Evolutionary conservation across 2,797 vertebrate genomes (phyloP), one percentile per base, ranked within the genome.

Genomic region (Furcifer pardalis): DNA sequence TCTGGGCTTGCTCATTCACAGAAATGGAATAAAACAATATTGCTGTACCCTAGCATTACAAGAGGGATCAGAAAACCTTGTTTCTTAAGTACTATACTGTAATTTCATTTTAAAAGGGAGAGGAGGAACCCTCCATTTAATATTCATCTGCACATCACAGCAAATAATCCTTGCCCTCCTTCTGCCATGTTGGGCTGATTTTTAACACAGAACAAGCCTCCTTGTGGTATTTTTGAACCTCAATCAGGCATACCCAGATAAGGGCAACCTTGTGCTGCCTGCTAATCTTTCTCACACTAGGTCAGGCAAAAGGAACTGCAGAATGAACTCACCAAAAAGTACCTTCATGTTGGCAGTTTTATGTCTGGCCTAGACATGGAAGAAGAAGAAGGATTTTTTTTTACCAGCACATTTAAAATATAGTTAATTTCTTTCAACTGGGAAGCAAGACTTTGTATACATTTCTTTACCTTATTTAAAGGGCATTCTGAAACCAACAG

Each of bases 391-490:
- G n/a, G n/a, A n/a, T n/a, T n/a, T n/a, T n/a, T 44, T 5, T 32
- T 62, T 59, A 42, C n/a, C 35, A 21, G 30, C 2, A 81, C 40
- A 40, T 72, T 35, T 7, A n/a, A 4, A 1, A 7, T 0, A 0
- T 1, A n/a, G n/a, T n/a, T n/a, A n/a, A n/a, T n/a, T n/a, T n/a
- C n/a, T n/a, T 52, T 71, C 35, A 63, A 0, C 1, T 68, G 71
- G 81, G 49, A 77, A 84, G 17, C 1, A n/a, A 27, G 35, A 15
- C 89, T 86, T 86, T 79, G 40, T 74, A n/a, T n/a, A 56, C 37
- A 8, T 10, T 42, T 88, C 72, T 72, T 40, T 0, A 21, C 44
- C 60, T 63, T 19, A 42, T 44, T 62, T 12, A 42, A 63, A 78
- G 30, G 27, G 19, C 37, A 63, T 23, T 44, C 40, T 23, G 32